Evolutionary conservation across 1,140 invertebrate genomes (phyloP).

Genomic region (Gerris buenoi): DNA sequence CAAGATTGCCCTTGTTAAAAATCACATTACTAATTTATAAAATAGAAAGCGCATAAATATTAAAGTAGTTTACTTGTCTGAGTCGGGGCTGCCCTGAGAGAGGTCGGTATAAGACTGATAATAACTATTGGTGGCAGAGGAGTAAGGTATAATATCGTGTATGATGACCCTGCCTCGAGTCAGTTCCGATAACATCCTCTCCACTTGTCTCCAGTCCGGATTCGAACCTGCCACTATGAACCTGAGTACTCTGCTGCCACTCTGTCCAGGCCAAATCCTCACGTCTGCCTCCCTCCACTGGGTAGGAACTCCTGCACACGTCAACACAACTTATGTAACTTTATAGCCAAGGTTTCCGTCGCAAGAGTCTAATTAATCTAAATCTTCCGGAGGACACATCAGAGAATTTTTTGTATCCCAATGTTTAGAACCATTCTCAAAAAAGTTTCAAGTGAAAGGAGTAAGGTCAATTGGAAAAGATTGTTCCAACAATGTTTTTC

Average conservation of each 20-base stretch:
- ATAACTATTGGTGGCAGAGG: constrained; percentile 23
- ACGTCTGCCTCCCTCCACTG: constrained; percentile 46
- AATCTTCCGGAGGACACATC: too few relatives aligned
- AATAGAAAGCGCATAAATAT: background rate
- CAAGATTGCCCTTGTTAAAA: too few relatives aligned
- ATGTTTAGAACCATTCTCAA: too few relatives aligned
- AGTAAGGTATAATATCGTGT: constrained; percentile 51
- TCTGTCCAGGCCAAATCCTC: constrained; percentile 48
- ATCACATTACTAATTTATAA: too few relatives aligned
- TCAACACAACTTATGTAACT: too few relatives aligned
- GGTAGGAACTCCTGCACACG: constrained; percentile 50
- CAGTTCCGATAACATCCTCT: constrained; percentile 53
- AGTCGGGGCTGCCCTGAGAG: constrained; percentile 26
- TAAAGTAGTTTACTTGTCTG: constrained; percentile 23
- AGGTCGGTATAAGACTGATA: constrained; percentile 32
- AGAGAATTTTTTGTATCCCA: too few relatives aligned
- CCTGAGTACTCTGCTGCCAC: constrained; percentile 49
- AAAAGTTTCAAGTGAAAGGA: too few relatives aligned
- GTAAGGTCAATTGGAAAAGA: too few relatives aligned
- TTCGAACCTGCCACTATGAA: constrained; percentile 55
- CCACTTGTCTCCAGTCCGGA: constrained; percentile 49
- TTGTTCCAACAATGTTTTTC: too few relatives aligned
- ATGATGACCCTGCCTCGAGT: constrained; percentile 61
- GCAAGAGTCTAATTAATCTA: too few relatives aligned
- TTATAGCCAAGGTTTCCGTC: too few relatives aligned